Base-by-base conservation (phyloP, 2,888 invertebrate species). In the Chymomyza fuscimana region DNA sequence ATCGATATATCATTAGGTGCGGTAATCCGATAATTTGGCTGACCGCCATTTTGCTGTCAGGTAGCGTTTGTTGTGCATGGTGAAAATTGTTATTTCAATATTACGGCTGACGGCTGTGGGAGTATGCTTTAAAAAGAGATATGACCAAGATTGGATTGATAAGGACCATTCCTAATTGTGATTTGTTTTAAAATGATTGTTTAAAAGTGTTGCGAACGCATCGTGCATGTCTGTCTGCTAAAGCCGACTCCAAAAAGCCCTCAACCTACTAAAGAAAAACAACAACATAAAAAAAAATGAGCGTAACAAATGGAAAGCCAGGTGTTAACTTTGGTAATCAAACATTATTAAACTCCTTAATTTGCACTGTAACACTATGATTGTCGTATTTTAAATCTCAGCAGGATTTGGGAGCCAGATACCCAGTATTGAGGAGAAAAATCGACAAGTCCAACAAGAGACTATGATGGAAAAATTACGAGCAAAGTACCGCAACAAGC, bases 381-480 rank as follows among this genome's bases (percentile, higher is more conserved):
- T 46, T 46, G 40, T 62, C 10, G 12, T 2, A 1, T 36, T 50
- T 15, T n/a, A 46, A 46, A 10, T 25, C n/a, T 32, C 12, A 74
- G 71, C 60, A 29, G 77, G 75, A 25, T 70, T 72, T 25, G 71
- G 80, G 22, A 68, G 65, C 64, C 74, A 72, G 46, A 78, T 85
- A 19, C 77, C 86, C 63, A 88, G 88, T 63, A 89, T 91, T 52
- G 89, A 89, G 56, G 95, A 94, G 73, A 95, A 95, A 86, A 93
- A 93, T 74, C 95, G 94, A 91, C 94, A 95, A 92, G 95, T 95
- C 94, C 96, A 97, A 91, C 94, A 96, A 93, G 96, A 97, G 92
- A 94, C 97, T 72, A 93, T 98, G 74, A 98, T 98, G 97, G 98
- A 98, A 91, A 96, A 96, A 90, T 93, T 98, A 65, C 94, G 97